Conservation (phyloP, 2,113 vertebrate genomes). For the Larimichthys crocea region DNA sequence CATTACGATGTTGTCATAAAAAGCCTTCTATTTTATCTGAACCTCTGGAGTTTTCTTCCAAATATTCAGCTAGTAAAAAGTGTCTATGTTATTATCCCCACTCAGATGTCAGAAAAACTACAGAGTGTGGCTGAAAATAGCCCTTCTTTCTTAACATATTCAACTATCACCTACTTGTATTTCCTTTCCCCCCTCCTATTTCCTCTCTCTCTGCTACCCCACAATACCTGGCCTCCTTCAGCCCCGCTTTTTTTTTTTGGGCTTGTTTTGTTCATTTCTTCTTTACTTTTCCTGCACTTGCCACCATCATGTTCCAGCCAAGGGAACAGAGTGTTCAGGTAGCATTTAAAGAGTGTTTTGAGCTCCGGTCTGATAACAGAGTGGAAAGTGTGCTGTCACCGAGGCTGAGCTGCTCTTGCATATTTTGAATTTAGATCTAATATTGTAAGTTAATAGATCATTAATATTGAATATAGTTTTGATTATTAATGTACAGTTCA, state of each 20-base stretch:
- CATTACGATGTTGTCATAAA: conserved; percentile 22
- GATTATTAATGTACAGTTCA: neutral
- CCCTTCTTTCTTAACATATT: neutral
- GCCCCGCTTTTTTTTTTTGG: neutral
- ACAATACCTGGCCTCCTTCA: neutral
- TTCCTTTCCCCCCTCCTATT: neutral
- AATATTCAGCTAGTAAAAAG: neutral
- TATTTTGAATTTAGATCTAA: neutral
- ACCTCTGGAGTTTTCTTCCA: neutral
- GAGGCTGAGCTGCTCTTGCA: conserved; percentile 12
- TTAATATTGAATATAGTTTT: no score
- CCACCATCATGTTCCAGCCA: conserved; percentile 35
- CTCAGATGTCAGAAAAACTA: neutral
- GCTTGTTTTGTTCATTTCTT: conserved; percentile 16
- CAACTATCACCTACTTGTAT: neutral
- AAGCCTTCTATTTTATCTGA: neutral
- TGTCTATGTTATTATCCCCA: neutral
- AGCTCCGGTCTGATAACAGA: conserved; percentile 8
- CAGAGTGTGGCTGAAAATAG: conserved; percentile 10
- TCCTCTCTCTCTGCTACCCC: neutral
- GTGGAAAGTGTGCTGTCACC: neutral
- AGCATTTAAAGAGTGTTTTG: conserved; percentile 10
- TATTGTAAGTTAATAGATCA: neutral
- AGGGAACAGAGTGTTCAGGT: conserved; percentile 48
- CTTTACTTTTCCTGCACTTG: conserved; percentile 10